A percentile compares a stretch with the other conserved stretches of the same genome.
Evolutionary conservation across 2,797 vertebrate species (phyloP).

Genomic region (Schizopygopsis malacanthus): DNA sequence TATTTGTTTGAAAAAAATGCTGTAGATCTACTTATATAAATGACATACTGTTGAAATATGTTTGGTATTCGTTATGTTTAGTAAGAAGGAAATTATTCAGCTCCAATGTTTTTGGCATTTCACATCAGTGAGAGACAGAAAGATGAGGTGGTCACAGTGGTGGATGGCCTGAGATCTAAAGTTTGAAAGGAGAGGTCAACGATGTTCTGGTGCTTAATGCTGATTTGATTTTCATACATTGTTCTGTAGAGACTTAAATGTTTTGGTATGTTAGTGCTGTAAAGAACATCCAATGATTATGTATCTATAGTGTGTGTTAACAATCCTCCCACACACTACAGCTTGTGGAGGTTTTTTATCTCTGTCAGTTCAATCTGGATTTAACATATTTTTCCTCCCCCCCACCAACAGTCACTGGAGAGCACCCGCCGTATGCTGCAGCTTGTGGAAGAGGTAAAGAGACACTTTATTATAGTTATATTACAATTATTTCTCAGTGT

Average conservation of each 20-base stretch:
- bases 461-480: background rate
- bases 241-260: background rate
- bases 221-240: background rate
- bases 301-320: slow-evolving; percentile 16
- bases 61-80: background rate
- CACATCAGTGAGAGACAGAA: background rate
- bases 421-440: slow-evolving; percentile 99
- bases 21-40: background rate
- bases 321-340: slow-evolving; percentile 16
- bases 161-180: background rate
- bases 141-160: background rate
- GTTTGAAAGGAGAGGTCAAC: background rate
- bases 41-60: background rate
- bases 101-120: slow-evolving; percentile 4
- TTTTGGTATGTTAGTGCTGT: slow-evolving; percentile 15
- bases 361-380: slow-evolving; percentile 16
- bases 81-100: background rate
- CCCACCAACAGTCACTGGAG: slow-evolving; percentile 88
- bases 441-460: slow-evolving; percentile 97
- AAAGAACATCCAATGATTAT: slow-evolving; percentile 5
- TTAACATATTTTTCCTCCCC: slow-evolving; percentile 50
- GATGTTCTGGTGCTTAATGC: background rate
- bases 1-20: slow-evolving; percentile 1
- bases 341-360: background rate
- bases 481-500: background rate